Conservation (phyloP, 2,888 invertebrate genomes). For the Platypus cylindrus region DNA sequence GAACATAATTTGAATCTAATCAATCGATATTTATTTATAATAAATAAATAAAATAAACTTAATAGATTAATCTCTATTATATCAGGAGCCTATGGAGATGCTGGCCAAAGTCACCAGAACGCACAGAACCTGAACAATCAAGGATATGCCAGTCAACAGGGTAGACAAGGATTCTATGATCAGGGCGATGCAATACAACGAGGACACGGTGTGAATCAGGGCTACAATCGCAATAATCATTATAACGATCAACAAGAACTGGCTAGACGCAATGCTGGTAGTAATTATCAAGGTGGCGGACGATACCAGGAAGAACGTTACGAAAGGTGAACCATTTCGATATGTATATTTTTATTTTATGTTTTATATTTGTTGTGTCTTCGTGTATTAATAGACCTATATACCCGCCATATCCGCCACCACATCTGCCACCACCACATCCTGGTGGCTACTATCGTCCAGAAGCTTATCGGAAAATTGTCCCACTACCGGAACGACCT, state of each 20-base stretch:
- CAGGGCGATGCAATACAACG: conserved; percentile 27
- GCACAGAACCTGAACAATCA: conserved; percentile 24
- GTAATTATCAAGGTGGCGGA: conserved; percentile 15
- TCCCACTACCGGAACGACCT: conserved; percentile 19
- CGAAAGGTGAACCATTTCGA: conserved; percentile 1
- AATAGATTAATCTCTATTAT: no score
- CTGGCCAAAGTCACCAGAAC: conserved; percentile 20
- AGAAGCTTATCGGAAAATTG: conserved; percentile 7
- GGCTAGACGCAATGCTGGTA: conserved; percentile 11
- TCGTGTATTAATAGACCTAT: no score
- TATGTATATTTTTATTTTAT: no score
- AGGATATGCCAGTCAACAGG: conserved; percentile 24
- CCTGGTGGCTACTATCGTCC: conserved; percentile 1
- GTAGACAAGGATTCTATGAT: conserved; percentile 26
- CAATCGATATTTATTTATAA: no score
- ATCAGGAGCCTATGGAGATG: conserved; percentile 22
- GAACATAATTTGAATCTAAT: no score
- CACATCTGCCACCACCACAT: conserved; percentile 7
- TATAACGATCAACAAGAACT: conserved; percentile 24
- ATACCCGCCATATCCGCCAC: conserved; percentile 5
- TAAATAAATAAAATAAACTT: no score
- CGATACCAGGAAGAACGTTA: conserved; percentile 21
- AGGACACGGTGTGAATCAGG: conserved; percentile 23
- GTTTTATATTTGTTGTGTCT: no score
- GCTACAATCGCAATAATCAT: conserved; percentile 27